Evolutionary conservation across 2,888 invertebrate species (phyloP).

Genomic region (Onchidella celtica): DNA sequence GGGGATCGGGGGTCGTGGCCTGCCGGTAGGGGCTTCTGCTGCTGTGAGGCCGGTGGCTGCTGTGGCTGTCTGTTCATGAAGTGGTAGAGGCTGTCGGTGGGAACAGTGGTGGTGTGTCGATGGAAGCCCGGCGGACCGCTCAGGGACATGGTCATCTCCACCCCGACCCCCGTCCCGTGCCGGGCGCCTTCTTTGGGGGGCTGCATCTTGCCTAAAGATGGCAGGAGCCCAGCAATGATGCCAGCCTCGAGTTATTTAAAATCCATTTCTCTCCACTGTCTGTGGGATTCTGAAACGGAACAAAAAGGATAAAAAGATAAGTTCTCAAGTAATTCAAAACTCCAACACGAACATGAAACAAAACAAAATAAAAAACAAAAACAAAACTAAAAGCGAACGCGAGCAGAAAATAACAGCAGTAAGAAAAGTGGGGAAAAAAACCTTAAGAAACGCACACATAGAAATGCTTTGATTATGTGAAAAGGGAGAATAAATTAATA

Average conservation of each 20-base stretch:
- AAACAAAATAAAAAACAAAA: background rate
- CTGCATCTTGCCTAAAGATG: conserved; percentile 11
- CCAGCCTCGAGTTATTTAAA: background rate
- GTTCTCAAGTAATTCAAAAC: too few relatives aligned
- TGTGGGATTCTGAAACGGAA: background rate
- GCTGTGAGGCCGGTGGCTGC: conserved; percentile 7
- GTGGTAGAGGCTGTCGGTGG: conserved; percentile 24
- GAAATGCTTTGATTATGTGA: too few relatives aligned
- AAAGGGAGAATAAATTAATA: too few relatives aligned
- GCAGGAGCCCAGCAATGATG: background rate
- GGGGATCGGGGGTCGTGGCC: conserved; percentile 10
- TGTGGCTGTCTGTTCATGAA: conserved; percentile 34
- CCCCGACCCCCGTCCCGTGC: conserved; percentile 23
- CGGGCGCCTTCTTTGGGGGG: conserved; percentile 14
- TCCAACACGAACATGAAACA: background rate
- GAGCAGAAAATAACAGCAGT: too few relatives aligned
- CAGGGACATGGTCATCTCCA: conserved; percentile 52
- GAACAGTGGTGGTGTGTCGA: conserved; percentile 45
- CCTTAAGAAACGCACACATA: background rate
- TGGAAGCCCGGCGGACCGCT: conserved; percentile 51
- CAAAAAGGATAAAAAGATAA: background rate
- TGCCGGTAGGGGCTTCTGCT: conserved; percentile 11
- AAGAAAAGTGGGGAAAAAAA: background rate
- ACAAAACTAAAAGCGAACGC: too few relatives aligned
- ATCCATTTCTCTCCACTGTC: background rate